Evolutionary conservation across 2,113 vertebrate genomes (phyloP), one percentile per base, ranked within the genome.

Genomic region (Macrotis lagotis): DNA sequence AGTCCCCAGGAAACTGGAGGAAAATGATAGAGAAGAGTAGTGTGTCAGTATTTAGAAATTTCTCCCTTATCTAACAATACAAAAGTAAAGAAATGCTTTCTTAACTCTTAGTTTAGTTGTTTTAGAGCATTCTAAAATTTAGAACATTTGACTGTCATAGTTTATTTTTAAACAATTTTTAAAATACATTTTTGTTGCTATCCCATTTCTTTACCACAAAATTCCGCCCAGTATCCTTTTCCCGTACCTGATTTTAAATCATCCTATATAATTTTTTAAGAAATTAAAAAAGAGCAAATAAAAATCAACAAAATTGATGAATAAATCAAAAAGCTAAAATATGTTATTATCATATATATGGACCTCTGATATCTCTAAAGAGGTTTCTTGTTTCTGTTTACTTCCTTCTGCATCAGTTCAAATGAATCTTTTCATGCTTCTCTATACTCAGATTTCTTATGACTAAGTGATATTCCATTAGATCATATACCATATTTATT

Each of bases 121-220:
- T 48, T 66, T 92, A 88, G 31, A 31, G 1, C 52, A 44, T 89
- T 59, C 83, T 91, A 94, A 88, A 95, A 93, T 93, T 94, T 14
- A 94, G 94, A 52, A 8, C 28, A 26, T 74, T 74, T 90, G n/a
- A 49, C 0, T 90, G 0, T 47, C 51, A 92, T 93, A 11, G 31
- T 93, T 95, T 92, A 48, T 94, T 49, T 25, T 96, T 93, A 37
- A 91, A n/a, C n/a, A n/a, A n/a, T n/a, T n/a, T n/a, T n/a, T n/a
- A n/a, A n/a, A n/a, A 89, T 91, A n/a, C 37, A 22, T 74, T 44
- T 66, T 66, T 66, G 59, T 66, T 66, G 59, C 25, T 66, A 12
- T 37, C 59, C 37, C 59, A 66, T 66, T 59, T 59, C 28, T 59
- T 59, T 37, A 37, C 31, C 37, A 83, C 66, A 83, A 83, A 83